These are phyloP conservation scores for Grantiella picta DNA, from an alignment of 2,113 vertebrate genomes.

Conservation along the genomic window DNA sequence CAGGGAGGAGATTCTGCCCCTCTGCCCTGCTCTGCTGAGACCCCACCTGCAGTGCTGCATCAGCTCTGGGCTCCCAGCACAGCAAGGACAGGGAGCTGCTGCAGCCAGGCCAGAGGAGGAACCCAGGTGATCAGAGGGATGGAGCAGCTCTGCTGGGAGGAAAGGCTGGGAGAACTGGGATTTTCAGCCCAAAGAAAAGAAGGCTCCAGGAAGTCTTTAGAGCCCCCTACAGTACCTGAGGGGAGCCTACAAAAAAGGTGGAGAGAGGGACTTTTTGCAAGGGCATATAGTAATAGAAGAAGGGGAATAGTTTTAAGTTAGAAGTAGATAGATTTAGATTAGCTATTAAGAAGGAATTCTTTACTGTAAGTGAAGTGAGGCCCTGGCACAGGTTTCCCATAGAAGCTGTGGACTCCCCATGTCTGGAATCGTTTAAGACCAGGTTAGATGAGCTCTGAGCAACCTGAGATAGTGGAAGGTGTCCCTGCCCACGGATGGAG, in stretches of 20 bases:
- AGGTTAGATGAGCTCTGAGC: background rate
- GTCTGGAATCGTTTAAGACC: background rate
- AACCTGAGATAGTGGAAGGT: background rate
- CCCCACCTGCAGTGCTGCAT: background rate
- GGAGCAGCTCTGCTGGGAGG: background rate
- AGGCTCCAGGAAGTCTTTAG: background rate
- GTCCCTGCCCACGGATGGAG: background rate
- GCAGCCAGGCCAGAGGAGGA: background rate
- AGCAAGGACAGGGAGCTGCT: background rate
- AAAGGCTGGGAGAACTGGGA: fast-evolving
- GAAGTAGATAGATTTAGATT: background rate
- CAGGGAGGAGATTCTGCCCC: background rate
- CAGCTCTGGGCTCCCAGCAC: background rate
- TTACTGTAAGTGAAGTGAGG: background rate
- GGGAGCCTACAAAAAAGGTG: background rate
- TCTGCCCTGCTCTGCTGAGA: background rate
- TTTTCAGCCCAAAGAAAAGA: background rate
- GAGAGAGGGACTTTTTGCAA: background rate
- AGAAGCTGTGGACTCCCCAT: background rate
- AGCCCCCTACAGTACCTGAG: background rate
- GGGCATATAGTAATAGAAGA: background rate
- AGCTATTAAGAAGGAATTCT: background rate
- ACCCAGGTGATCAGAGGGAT: background rate
- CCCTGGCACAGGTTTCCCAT: background rate
- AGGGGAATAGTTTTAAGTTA: background rate